These are phyloP conservation scores for Eptatretus burgeri DNA, from an alignment of 2,113 vertebrate genomes.

Conservation along the genomic window DNA sequence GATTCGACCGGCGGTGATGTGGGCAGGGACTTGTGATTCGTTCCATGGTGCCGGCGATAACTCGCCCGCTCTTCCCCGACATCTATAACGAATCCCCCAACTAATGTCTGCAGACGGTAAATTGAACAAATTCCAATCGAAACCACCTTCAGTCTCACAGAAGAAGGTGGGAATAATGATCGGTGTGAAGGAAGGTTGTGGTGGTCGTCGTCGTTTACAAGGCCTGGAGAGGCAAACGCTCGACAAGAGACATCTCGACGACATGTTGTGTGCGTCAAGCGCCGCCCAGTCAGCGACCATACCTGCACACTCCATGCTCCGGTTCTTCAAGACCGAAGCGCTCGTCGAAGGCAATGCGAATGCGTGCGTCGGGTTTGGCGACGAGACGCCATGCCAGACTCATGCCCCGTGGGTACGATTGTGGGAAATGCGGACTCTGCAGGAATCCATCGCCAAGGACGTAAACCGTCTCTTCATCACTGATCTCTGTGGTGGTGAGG, in stretches of 20 bases:
- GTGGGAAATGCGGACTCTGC: constrained; percentile 71
- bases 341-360: constrained; percentile 57
- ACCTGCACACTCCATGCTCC: constrained; percentile 75
- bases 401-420: constrained; percentile 62
- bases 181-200: neutral
- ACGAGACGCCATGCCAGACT: constrained; percentile 56
- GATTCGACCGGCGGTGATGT: neutral
- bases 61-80: too few relatives aligned
- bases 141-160: neutral
- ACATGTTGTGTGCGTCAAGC: neutral
- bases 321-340: constrained; percentile 73
- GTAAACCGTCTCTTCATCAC: constrained; percentile 36
- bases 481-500: neutral
- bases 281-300: constrained; percentile 14
- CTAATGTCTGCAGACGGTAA: too few relatives aligned
- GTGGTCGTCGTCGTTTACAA: neutral
- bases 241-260: neutral
- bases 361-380: constrained; percentile 36
- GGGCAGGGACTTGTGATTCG: too few relatives aligned
- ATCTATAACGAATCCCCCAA: too few relatives aligned
- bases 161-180: neutral
- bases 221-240: neutral
- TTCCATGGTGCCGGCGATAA: too few relatives aligned
- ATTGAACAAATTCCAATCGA: too few relatives aligned
- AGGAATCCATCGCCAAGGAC: constrained; percentile 36